Base-by-base conservation (phyloP, 2,797 vertebrate species). In the Tolypeutes matacus region DNA sequence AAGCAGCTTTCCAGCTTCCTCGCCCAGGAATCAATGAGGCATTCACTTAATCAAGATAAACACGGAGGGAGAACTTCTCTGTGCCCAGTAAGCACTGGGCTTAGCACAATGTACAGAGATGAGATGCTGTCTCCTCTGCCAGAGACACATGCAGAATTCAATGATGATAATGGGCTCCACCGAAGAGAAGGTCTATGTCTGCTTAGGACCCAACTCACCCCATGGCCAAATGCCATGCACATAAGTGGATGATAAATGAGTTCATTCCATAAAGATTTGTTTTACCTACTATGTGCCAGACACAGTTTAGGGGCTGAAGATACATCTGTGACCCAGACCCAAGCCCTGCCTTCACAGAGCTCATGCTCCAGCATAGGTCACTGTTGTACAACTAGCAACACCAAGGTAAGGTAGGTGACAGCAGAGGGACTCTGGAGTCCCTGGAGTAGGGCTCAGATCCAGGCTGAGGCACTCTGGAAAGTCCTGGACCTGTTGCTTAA, bases 31-130 rank as follows among this genome's bases (percentile, higher is more conserved):
- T 39, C 11, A 1, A 1, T 3, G 0, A 62, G 36, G 31, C 0
- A 0, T 73, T 64, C 0, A 1, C 36, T 6, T 9, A 1, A 2
- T 27, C 25, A 3, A 5, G 0, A 29, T 51, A 12, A 36, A 3
- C 62, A 14, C 31, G n/a, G 3, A 14, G 25, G 82, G 29, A 89
- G 20, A 2, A 0, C 51, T 5, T 42, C 42, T 70, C 60, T 89
- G 23, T 4, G 53, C 31, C 34, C 2, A 1, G 9, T 36, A 67
- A 53, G 5, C 1, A 9, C 0, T 2, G 18, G 0, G 1, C 11
- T 3, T 8, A 15, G 29, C n/a, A 4, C 3, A 29, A 46, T 2
- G 58, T 53, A 13, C 9, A 65, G 31, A 18, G 25, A 5, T 23
- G 4, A 18, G 46, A 15, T 0, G 2, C 1, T 5, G 64, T 3